These are phyloP conservation scores for Tapera naevia DNA, from an alignment of 2,797 vertebrate species.

Conservation along the genomic window DNA sequence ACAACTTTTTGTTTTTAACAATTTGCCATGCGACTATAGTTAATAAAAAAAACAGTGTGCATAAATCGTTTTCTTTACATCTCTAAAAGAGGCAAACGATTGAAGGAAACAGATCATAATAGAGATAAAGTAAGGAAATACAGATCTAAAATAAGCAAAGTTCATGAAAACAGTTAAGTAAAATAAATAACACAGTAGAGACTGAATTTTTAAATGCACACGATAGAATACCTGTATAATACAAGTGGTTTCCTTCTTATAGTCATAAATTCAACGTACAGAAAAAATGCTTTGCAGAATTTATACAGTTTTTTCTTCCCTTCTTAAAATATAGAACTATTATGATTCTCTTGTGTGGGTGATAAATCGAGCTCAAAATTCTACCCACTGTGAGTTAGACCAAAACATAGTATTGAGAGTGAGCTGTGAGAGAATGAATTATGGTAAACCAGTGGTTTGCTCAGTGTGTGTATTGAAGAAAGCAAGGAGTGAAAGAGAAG, in stretches of 20 bases:
- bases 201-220: constrained; percentile 63
- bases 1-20: not conserved
- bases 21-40: not conserved
- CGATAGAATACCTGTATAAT: constrained; percentile 60
- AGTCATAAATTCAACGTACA: constrained; percentile 63
- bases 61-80: not conserved
- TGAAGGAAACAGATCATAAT: not conserved
- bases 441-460: constrained; percentile 33
- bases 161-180: constrained; percentile 54
- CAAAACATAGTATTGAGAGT: constrained; percentile 54
- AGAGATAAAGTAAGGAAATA: constrained; percentile 42
- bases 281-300: constrained; percentile 65
- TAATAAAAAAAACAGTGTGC: not conserved
- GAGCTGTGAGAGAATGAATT: constrained; percentile 50
- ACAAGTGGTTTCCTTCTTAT: constrained; percentile 51
- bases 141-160: constrained; percentile 37
- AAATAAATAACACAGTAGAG: constrained; percentile 45
- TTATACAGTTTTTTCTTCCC: constrained; percentile 36
- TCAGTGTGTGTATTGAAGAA: not conserved
- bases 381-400: constrained; percentile 56
- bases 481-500: not conserved
- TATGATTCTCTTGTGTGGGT: constrained; percentile 69
- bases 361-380: constrained; percentile 72
- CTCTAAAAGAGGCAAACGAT: not conserved
- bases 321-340: constrained; percentile 68